Evolutionary conservation across 2,888 invertebrate genomes (phyloP).

Genomic region (Melolontha melolontha): DNA sequence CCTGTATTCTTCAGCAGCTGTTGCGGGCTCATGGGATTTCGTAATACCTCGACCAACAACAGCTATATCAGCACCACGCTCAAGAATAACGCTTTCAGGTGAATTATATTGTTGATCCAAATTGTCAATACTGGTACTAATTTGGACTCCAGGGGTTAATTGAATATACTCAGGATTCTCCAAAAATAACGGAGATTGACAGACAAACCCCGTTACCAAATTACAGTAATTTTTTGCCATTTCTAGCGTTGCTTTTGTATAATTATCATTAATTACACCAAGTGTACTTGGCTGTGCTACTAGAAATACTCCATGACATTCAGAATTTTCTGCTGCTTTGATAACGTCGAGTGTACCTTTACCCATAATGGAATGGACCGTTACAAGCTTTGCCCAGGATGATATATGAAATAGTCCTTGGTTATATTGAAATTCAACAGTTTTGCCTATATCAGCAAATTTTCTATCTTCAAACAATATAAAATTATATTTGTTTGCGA

Average conservation of each 20-base stretch:
- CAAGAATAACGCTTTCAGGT: slow-evolving; percentile 83
- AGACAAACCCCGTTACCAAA: slow-evolving; percentile 89
- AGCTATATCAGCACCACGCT: slow-evolving; percentile 89
- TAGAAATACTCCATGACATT: slow-evolving; percentile 76
- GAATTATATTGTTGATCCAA: slow-evolving; percentile 91
- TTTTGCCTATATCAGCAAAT: slow-evolving; percentile 96
- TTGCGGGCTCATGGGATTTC: slow-evolving; percentile 73
- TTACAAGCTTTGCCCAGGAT: slow-evolving; percentile 93
- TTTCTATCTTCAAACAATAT: slow-evolving; percentile 96
- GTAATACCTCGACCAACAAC: slow-evolving; percentile 96
- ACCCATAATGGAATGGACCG: slow-evolving; percentile 91
- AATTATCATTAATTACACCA: slow-evolving; percentile 73
- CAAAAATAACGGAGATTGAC: slow-evolving; percentile 80
- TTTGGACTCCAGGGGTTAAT: slow-evolving; percentile 92
- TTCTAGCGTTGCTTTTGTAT: slow-evolving; percentile 76
- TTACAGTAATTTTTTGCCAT: slow-evolving; percentile 80
- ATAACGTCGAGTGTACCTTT: slow-evolving; percentile 72
- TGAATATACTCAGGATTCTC: slow-evolving; percentile 83
- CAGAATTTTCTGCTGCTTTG: slow-evolving; percentile 65
- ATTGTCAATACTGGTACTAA: slow-evolving; percentile 76
- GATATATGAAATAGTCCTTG: slow-evolving; percentile 82
- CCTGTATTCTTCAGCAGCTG: slow-evolving; percentile 78
- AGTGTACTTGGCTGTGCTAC: slow-evolving; percentile 68
- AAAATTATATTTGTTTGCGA: slow-evolving; percentile 86
- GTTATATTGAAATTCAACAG: slow-evolving; percentile 84